phyloP scores from a whole-genome alignment of 92 coral and sea anemone species.

The Parazoanthus atlanticus region DNA sequence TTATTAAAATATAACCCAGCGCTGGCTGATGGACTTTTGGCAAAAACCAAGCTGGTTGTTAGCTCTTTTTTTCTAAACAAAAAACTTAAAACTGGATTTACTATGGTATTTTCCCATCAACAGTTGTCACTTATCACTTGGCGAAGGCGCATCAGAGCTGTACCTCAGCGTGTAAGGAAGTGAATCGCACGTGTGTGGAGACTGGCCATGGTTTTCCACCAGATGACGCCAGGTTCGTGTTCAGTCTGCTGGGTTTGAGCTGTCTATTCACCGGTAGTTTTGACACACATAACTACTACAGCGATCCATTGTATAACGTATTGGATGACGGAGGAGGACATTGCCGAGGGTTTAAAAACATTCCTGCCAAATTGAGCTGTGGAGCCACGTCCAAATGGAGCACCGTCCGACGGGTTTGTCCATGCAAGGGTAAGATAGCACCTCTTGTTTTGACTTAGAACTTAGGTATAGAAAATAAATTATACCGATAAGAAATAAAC shows the following conservation, averaged over 20 bases:
- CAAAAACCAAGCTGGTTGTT: too few relatives aligned
- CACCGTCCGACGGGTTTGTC: neutral
- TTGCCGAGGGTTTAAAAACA: neutral
- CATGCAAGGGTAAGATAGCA: slow-evolving; percentile 12
- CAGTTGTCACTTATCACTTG: slow-evolving; percentile 19
- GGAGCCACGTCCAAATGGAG: accelerated
- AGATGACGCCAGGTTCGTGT: slow-evolving; percentile 25
- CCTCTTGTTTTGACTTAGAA: too few relatives aligned
- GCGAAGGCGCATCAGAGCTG: neutral
- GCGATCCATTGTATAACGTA: neutral
- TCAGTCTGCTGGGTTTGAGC: neutral
- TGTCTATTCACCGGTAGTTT: too few relatives aligned
- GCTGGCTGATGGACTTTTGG: too few relatives aligned
- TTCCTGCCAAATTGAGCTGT: slow-evolving; percentile 1
- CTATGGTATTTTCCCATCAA: neutral
- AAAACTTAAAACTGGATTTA: neutral
- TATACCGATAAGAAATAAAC: too few relatives aligned
- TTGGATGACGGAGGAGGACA: too few relatives aligned
- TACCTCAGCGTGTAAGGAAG: neutral
- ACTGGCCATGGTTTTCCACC: slow-evolving; percentile 26
- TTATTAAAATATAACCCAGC: too few relatives aligned
- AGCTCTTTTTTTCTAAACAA: too few relatives aligned
- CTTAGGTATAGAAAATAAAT: too few relatives aligned
- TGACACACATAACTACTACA: too few relatives aligned
- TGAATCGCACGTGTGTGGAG: slow-evolving; percentile 15